phyloP scores from a whole-genome alignment of 2,113 vertebrate genomes.

The Bubo bubo region DNA sequence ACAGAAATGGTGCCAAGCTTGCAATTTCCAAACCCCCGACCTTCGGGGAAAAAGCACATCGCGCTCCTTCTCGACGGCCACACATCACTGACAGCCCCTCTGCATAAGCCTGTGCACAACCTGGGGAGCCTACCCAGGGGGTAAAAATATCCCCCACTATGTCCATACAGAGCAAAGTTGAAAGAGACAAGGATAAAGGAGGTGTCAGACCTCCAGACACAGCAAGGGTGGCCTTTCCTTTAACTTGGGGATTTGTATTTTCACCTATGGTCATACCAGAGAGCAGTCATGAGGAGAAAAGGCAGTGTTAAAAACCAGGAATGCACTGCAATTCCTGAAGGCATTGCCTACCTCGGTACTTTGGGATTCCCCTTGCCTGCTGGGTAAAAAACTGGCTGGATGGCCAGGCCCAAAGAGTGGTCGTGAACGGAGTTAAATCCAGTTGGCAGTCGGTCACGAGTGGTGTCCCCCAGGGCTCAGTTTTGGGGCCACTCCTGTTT shows the following conservation, averaged over 20 bases:
- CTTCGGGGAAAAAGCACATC: accelerated
- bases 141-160: neutral
- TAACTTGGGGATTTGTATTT: neutral
- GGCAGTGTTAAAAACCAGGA: neutral
- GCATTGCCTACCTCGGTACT: neutral
- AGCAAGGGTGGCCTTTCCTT: neutral
- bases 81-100: accelerated
- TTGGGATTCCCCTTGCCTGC: neutral
- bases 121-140: neutral
- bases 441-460: no score
- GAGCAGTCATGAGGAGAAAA: neutral
- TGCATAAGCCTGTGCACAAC: accelerated
- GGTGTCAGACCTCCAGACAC: neutral
- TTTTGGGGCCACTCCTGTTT: no score
- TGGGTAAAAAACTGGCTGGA: no score
- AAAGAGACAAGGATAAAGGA: neutral
- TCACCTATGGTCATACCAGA: neutral
- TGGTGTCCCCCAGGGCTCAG: no score
- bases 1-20: neutral
- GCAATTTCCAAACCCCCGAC: neutral
- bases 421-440: no score
- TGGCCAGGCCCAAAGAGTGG: no score
- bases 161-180: accelerated
- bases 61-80: neutral
- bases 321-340: neutral